These are phyloP conservation scores for Empis stercorea DNA, from an alignment of 2,888 invertebrate genomes.

Conservation along the genomic window DNA sequence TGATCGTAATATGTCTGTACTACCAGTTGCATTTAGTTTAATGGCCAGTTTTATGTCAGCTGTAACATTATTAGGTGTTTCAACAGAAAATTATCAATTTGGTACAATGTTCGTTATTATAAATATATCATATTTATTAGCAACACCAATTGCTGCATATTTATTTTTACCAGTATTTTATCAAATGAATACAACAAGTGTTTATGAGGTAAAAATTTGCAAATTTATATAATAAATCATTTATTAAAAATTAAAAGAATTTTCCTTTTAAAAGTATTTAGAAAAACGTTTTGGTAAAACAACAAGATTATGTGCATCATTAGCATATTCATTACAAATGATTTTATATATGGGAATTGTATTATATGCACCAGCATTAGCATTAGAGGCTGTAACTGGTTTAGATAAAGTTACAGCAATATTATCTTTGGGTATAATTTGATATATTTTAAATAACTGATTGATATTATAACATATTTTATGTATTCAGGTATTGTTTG, in stretches of 20 bases:
- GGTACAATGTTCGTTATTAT: conserved; percentile 70
- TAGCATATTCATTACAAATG: conserved; percentile 81
- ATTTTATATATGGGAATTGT: conserved; percentile 84
- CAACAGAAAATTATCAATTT: conserved; percentile 72
- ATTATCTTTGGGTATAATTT: conserved; percentile 45
- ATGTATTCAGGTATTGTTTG: conserved; percentile 63
- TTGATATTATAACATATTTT: no score
- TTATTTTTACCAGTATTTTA: conserved; percentile 78
- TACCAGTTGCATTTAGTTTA: conserved; percentile 74
- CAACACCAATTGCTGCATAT: conserved; percentile 64
- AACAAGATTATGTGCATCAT: conserved; percentile 63
- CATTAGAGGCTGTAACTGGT: conserved; percentile 76
- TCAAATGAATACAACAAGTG: conserved; percentile 68
- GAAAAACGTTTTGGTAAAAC: conserved; percentile 71
- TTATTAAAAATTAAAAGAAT: neutral
- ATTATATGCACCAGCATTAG: conserved; percentile 84
- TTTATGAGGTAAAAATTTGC: conserved; percentile 65
- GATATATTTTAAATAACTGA: no score
- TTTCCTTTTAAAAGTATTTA: conserved; percentile 50
- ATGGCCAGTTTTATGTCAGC: conserved; percentile 95
- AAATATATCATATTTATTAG: conserved; percentile 60
- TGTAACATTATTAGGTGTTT: conserved; percentile 76
- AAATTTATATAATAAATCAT: no score
- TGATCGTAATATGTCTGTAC: conserved; percentile 62
- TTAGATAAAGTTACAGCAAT: conserved; percentile 59